These are phyloP conservation scores for Synergus umbraculus DNA, from an alignment of 2,888 invertebrate genomes.

Conservation along the genomic window DNA sequence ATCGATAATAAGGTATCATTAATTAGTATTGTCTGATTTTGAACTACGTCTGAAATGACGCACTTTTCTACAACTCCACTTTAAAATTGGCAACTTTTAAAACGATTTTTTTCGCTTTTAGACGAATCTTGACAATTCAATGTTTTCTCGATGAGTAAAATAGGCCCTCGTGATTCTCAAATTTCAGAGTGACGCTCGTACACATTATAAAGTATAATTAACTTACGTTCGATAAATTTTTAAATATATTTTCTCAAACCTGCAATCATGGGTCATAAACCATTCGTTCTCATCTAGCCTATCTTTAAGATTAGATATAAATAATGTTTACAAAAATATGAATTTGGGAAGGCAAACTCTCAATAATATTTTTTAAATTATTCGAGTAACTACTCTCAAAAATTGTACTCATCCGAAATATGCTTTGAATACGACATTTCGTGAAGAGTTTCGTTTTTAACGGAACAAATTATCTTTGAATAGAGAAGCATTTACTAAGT, in stretches of 20 bases:
- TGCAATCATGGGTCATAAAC: background rate
- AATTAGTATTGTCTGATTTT: conserved; percentile 64
- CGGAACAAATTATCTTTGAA: background rate
- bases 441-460: conserved; percentile 42
- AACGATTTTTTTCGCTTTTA: background rate
- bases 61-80: conserved; percentile 22
- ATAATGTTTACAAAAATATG: conserved; percentile 76
- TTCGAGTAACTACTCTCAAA: conserved; percentile 27
- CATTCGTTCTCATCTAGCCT: conserved; percentile 37
- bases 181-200: background rate
- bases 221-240: conserved; percentile 28
- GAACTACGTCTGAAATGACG: conserved; percentile 59
- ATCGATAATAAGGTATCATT: conserved; percentile 25
- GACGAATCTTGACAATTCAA: background rate
- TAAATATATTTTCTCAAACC: conserved; percentile 10
- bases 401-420: conserved; percentile 45
- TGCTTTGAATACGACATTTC: conserved; percentile 41
- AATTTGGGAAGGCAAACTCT: conserved; percentile 73
- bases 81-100: conserved; percentile 3
- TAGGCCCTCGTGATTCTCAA: background rate
- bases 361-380: conserved; percentile 57
- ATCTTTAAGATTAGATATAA: conserved; percentile 66
- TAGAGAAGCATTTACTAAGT: background rate
- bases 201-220: conserved; percentile 43
- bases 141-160: background rate